phyloP scores from a whole-genome alignment of 2,888 invertebrate genomes.

The Megamerina dolium region DNA sequence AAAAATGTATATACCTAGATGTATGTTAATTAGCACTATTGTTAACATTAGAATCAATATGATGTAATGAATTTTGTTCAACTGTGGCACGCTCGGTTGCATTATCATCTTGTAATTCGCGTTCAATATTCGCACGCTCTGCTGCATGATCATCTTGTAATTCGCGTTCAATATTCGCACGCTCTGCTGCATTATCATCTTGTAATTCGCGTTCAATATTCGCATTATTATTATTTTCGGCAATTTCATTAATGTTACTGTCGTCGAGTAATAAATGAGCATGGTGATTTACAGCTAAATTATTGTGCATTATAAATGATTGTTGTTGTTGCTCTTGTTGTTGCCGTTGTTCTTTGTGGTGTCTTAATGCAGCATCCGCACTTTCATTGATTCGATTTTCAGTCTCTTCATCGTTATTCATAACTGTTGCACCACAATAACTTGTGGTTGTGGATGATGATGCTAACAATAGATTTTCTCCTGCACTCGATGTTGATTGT shows the following conservation, averaged over 20 bases:
- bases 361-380: constrained; percentile 4
- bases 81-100: no score
- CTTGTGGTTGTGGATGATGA: no score
- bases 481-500: no score
- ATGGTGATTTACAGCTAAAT: constrained; percentile 7
- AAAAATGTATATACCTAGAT: no score
- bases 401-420: constrained; percentile 34
- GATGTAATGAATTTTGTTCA: no score
- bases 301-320: constrained; percentile 17
- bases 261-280: constrained; percentile 18
- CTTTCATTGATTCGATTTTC: constrained; percentile 42
- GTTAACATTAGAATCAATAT: no score
- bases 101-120: constrained; percentile 41
- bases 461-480: no score
- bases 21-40: no score
- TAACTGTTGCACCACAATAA: constrained; percentile 7
- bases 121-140: constrained; percentile 46
- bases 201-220: constrained; percentile 45
- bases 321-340: constrained; percentile 8
- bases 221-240: constrained; percentile 47
- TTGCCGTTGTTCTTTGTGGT: constrained; percentile 1
- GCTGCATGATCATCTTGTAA: no score
- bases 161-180: no score
- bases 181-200: constrained; percentile 31
- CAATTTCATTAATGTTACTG: constrained; percentile 45